phyloP scores from a whole-genome alignment of 2,113 vertebrate species.

The Hepsetus odoe region DNA sequence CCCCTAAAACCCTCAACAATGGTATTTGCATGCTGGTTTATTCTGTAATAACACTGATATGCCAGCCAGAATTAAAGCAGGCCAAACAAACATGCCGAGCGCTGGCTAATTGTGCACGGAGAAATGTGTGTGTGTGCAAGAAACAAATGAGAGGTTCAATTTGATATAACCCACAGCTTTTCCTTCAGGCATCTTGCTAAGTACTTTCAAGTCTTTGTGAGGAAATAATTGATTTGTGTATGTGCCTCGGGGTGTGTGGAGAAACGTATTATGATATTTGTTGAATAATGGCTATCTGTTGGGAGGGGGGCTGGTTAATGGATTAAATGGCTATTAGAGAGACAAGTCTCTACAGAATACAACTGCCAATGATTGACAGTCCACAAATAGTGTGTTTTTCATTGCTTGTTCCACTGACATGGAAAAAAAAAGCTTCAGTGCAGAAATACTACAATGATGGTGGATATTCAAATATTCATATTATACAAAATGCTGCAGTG shows the following conservation, averaged over 20 bases:
- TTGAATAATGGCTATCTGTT: constrained; percentile 82
- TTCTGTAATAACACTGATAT: constrained; percentile 95
- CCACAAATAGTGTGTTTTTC: constrained; percentile 82
- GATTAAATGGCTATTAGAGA: constrained; percentile 94
- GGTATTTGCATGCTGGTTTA: constrained; percentile 94
- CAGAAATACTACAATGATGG: constrained; percentile 3
- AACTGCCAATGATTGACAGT: constrained; percentile 84
- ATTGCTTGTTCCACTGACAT: constrained; percentile 79
- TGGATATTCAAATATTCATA: constrained; percentile 44
- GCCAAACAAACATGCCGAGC: constrained; percentile 86
- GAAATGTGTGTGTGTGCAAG: constrained; percentile 62
- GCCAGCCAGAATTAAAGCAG: constrained; percentile 92
- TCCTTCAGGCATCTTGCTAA: constrained; percentile 90
- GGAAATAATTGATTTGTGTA: constrained; percentile 95
- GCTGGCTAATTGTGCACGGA: constrained; percentile 93
- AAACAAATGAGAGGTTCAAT: constrained; percentile 91
- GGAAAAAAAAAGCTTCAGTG: constrained; percentile 41
- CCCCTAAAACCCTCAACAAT: constrained; percentile 93
- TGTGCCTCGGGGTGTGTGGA: constrained; percentile 85
- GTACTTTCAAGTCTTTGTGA: constrained; percentile 97
- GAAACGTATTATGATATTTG: constrained; percentile 93
- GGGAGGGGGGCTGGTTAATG: constrained; percentile 88
- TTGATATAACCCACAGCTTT: constrained; percentile 95
- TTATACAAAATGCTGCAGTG: background rate
- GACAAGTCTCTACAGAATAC: constrained; percentile 79